Base-by-base conservation (phyloP, 1,140 invertebrate genomes). In the Solenopsis invicta region DNA sequence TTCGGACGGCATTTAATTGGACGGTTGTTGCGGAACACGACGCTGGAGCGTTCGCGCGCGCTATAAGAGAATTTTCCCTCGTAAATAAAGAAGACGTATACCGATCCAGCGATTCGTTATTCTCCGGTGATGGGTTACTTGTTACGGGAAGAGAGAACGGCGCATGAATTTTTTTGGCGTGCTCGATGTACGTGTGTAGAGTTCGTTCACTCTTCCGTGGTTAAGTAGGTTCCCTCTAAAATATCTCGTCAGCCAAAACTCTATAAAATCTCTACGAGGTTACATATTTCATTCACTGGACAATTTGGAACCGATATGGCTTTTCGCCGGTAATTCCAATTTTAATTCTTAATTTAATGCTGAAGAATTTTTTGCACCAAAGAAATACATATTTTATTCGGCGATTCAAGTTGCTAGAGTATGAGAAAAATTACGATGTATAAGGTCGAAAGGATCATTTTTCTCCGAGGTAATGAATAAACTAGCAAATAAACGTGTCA, bases 1-100 rank as follows among this genome's bases (percentile, higher is more conserved):
- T 56, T 59, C 54, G 80, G 54, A 61, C 66, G 76, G 77, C 45
- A 74, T 84, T 84, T 84, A 84, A 84, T 84, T 84, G 69, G 80
- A 84, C 69, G 56, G 69, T 21, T 74, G 69, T 84, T 75, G 54
- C 41, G 80, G 54, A 84, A 84, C 69, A 74, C 67, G 80, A 82
- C 13, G 69, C 69, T 12, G 34, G 48, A 52, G 13, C 64, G 64
- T 76, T 61, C 75, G 41, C 45, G 12, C 50, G 18, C 48, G 9
- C 16, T 24, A 41, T 16, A 10, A 8, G n/a, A 80, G 29, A 82
- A 61, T 84, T 74, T 69, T 56, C 24, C 16, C 69, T 62, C 69
- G 54, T 84, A 84, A 84, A 84, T 74, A 61, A 84, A 84, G 67
- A 50, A 61, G 67, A 80, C 77, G 62, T 67, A 37, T 37, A 48